phyloP scores from a whole-genome alignment of 2,797 vertebrate genomes.

The Peromyscus nudipes region DNA sequence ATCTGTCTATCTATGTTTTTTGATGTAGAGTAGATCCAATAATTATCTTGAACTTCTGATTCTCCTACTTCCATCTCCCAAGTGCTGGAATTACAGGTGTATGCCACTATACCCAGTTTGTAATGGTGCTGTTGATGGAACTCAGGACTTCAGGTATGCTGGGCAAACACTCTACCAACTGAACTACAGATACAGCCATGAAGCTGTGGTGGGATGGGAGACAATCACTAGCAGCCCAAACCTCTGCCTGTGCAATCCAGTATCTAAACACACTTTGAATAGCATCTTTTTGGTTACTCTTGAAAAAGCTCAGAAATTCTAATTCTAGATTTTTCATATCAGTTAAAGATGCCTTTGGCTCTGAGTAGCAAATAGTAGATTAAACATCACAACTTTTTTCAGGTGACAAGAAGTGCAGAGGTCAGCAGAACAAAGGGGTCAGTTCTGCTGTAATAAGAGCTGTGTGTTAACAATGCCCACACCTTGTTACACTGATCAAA shows the following conservation, averaged over 20 bases:
- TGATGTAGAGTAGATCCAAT: background rate
- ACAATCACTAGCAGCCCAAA: background rate
- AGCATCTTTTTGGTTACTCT: background rate
- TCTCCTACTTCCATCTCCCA: background rate
- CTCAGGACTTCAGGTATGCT: background rate
- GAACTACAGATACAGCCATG: background rate
- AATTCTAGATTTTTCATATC: background rate
- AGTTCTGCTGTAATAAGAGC: background rate
- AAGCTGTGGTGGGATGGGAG: too few species aligned
- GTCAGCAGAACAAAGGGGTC: background rate
- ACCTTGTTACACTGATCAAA: constrained; percentile 62
- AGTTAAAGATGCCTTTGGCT: background rate
- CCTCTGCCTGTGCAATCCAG: background rate
- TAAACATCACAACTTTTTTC: background rate
- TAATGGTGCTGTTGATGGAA: background rate
- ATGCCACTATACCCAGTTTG: background rate
- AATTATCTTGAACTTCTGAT: background rate
- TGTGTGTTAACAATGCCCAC: background rate
- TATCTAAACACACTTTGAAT: background rate
- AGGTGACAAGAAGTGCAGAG: background rate
- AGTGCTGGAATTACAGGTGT: background rate
- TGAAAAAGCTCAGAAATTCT: constrained; percentile 17
- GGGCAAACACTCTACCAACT: background rate
- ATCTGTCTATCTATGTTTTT: background rate
- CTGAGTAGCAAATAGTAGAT: background rate